Conservation (phyloP, 2,888 invertebrate genomes). For the Eledone cirrhosa region DNA sequence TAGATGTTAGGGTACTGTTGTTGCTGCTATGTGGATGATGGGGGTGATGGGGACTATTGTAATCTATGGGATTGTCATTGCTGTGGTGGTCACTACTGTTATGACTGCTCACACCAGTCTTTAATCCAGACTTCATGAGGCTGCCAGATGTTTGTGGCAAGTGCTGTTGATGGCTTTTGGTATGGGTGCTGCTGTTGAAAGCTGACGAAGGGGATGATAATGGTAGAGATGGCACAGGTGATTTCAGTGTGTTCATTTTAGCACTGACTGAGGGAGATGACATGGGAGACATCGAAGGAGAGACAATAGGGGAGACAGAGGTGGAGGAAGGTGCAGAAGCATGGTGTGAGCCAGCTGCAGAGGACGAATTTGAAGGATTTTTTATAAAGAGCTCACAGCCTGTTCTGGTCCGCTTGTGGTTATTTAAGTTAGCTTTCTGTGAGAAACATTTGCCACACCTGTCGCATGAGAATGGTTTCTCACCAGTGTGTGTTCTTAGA, state of each 20-base stretch:
- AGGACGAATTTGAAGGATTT: not conserved
- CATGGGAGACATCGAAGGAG: conserved; percentile 7
- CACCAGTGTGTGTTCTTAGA: conserved; percentile 9
- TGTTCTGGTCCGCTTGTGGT: conserved; percentile 18
- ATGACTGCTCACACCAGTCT: no score
- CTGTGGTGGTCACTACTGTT: not conserved
- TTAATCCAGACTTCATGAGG: no score
- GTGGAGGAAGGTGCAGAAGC: not conserved
- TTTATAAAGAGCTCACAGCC: conserved; percentile 15
- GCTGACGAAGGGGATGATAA: not conserved
- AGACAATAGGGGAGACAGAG: not conserved
- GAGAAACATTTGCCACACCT: conserved; percentile 25
- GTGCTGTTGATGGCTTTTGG: not conserved
- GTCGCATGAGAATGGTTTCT: conserved; percentile 19
- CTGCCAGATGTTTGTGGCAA: no score
- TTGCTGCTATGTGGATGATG: no score
- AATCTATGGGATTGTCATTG: not conserved
- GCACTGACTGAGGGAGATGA: not conserved
- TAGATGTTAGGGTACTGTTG: no score
- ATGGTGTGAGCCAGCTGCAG: not conserved
- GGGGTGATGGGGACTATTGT: no score
- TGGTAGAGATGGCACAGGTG: conserved; percentile 4
- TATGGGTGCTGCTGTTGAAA: conserved; percentile 4
- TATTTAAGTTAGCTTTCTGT: conserved; percentile 16
- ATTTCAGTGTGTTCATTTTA: conserved; percentile 21